phyloP scores from a whole-genome alignment of 2,888 invertebrate species.

The Lithosia quadra region DNA sequence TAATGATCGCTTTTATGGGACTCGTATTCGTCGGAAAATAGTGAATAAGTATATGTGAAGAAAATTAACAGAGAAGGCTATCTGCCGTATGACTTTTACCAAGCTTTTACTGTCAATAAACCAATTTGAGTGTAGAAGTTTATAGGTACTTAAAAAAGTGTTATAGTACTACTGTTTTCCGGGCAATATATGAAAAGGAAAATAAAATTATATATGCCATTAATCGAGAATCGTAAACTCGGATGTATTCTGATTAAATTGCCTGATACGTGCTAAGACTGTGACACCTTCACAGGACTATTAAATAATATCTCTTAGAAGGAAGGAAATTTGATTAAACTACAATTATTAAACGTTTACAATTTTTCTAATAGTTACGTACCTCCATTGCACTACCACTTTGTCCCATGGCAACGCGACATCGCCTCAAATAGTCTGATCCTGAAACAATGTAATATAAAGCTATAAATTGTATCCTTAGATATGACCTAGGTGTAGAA shows the following conservation, averaged over 20 bases:
- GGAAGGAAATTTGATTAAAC: neutral
- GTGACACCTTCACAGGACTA: neutral
- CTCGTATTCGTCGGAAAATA: slow-evolving; percentile 41
- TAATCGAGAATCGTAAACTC: neutral
- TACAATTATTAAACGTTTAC: too few relatives aligned
- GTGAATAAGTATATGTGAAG: slow-evolving; percentile 28
- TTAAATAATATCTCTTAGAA: neutral
- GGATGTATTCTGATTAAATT: neutral
- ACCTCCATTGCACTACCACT: slow-evolving; percentile 80
- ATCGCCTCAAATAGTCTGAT: slow-evolving; percentile 61
- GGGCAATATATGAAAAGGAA: slow-evolving; percentile 7
- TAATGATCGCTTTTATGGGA: slow-evolving; percentile 51
- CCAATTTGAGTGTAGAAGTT: slow-evolving; percentile 17
- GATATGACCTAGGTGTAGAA: too few relatives aligned
- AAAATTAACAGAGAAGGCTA: slow-evolving; percentile 32
- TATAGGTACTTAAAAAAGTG: slow-evolving; percentile 19
- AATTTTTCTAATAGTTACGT: too few relatives aligned
- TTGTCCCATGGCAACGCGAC: slow-evolving; percentile 70
- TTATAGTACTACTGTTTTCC: slow-evolving; percentile 14
- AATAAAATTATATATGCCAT: slow-evolving; percentile 8
- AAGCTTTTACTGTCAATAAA: slow-evolving; percentile 28
- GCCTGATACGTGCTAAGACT: neutral
- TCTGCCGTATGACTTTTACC: slow-evolving; percentile 21
- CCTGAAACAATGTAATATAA: slow-evolving; percentile 61
- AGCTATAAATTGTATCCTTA: too few relatives aligned